These are phyloP conservation scores for Phylloscopus trochiloides DNA, from an alignment of 2,113 vertebrate genomes.

Conservation along the genomic window DNA sequence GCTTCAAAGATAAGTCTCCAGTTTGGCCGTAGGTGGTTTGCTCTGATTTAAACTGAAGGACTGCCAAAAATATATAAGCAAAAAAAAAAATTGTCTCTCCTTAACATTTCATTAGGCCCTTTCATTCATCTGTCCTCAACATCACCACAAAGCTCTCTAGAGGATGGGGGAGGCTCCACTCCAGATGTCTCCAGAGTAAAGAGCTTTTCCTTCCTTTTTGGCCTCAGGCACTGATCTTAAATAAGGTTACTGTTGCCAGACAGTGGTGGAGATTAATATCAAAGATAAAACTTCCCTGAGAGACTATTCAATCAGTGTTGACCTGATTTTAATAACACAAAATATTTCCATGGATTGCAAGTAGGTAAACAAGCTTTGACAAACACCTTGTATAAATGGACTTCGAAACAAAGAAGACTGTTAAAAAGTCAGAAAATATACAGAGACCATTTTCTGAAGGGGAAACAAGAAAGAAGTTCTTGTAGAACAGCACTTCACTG, in stretches of 20 bases:
- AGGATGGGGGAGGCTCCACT: not conserved
- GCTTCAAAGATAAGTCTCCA: not conserved
- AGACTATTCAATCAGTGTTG: not conserved
- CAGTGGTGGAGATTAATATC: not conserved
- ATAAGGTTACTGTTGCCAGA: not conserved
- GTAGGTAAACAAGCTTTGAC: not conserved
- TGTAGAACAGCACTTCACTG: not conserved
- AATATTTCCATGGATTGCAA: not conserved
- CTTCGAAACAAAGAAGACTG: not conserved
- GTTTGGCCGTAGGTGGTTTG: not conserved
- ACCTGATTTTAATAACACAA: not conserved
- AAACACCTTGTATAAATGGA: not conserved
- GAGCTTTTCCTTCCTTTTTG: not conserved
- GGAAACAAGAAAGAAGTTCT: rapidly evolving
- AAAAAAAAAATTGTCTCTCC: not conserved
- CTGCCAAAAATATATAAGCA: not conserved
- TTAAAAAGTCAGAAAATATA: not conserved
- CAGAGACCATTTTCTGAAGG: not conserved
- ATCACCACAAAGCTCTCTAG: not conserved
- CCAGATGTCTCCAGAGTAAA: not conserved
- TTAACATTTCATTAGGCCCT: not conserved
- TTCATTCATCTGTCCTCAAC: not conserved
- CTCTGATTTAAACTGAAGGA: not conserved
- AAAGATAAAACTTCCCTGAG: not conserved
- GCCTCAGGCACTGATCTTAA: not conserved